A percentile compares a stretch with the other conserved stretches of the same genome.
Evolutionary conservation across 2,888 invertebrate species (phyloP).

Genomic region (Aleiodes alternator): DNA sequence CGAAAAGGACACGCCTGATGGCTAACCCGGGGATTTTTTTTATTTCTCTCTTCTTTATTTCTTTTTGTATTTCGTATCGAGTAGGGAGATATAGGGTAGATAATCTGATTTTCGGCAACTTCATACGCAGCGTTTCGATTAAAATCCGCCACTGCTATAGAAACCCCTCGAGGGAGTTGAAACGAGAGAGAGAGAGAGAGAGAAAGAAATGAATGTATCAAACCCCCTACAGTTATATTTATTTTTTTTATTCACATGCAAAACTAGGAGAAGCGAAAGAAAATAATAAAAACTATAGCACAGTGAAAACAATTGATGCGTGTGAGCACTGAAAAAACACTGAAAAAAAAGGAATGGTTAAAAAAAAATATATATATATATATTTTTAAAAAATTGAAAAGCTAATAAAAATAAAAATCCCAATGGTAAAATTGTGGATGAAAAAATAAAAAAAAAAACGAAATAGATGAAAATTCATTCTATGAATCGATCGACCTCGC

Average conservation of each 20-base stretch:
- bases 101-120: constrained; percentile 74
- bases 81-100: constrained; percentile 53
- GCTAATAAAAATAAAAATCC: constrained; percentile 15
- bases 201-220: constrained; percentile 4
- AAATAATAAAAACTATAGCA: constrained; percentile 27
- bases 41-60: too few species aligned
- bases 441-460: constrained; percentile 12
- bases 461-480: constrained; percentile 21
- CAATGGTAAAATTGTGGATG: constrained; percentile 4
- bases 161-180: constrained; percentile 56
- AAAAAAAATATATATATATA: too few species aligned
- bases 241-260: constrained; percentile 31
- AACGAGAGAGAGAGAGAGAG: too few species aligned
- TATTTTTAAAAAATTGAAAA: too few species aligned
- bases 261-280: constrained; percentile 13
- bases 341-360: neutral
- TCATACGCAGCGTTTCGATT: constrained; percentile 73
- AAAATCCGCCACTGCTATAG: constrained; percentile 69
- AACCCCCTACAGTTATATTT: constrained; percentile 12
- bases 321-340: constrained; percentile 17
- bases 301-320: constrained; percentile 19
- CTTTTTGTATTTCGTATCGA: neutral
- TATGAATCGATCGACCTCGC: constrained; percentile 34
- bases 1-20: constrained; percentile 12
- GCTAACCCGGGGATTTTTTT: neutral